Base-by-base conservation (phyloP, 2,888 invertebrate species). In the Synanthedon formicaeformis region DNA sequence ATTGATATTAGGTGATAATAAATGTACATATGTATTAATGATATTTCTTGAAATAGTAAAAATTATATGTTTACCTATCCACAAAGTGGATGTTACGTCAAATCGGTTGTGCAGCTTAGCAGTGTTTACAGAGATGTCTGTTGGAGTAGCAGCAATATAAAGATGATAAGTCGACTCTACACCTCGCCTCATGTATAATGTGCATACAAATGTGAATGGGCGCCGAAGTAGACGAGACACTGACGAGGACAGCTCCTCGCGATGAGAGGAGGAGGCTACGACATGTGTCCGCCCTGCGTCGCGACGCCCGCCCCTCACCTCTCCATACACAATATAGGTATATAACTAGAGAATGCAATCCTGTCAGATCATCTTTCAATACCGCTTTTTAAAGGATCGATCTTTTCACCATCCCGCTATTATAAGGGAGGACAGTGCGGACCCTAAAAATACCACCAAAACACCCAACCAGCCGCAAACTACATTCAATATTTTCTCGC, bases 121-220 rank as follows among this genome's bases (percentile, higher is more conserved):
- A 56, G 63, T 75, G 71, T 75, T 74, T 72, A 71, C 73, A 69
- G 62, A 63, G 57, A 61, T 65, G 64, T 64, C 63, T 62, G 59
- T 57, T 65, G 65, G 63, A 69, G 73, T 68, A 67, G 70, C 65
- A 66, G 70, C 73, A 75, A 78, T 78, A 78, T 78, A 80, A 80
- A 80, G 74, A 80, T 81, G 78, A 81, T 82, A 75, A 75, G 72
- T 65, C 69, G 75, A 78, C 80, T 65, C 69, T 75, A 78, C 80
- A 76, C 68, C 72, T 73, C 62, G 67, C 63, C 80, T 84, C 81
- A 84, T 85, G 80, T 81, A 76, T 82, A 78, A 84, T 84, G 84
- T 83, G 79, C 83, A 85, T 84, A 81, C 77, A 77, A 81, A 81
- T 80, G 73, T 67, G 69, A 71, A 73, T 66, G 71, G 71, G 72